Evolutionary conservation across 2,888 invertebrate species (phyloP), one percentile per base, ranked within the genome.

Genomic region (Euzetes globulus): DNA sequence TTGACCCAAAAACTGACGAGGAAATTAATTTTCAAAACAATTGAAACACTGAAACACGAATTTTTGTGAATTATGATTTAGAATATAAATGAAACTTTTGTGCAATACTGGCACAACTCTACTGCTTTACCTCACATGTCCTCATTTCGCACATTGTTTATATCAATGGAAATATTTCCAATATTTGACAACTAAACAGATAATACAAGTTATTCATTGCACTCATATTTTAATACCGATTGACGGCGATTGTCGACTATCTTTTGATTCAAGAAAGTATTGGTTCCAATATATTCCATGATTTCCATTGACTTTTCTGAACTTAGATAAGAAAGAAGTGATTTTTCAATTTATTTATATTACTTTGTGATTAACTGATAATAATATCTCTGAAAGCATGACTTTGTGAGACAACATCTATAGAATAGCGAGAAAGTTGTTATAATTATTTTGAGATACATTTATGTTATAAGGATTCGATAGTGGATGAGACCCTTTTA

Each of bases 21-120:
- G 63, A 63, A 63, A 63, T 63, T 63, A 29, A 63, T 63, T 63
- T 17, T 60, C 60, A 63, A 41, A 27, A 63, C 63, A 63, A 63
- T 63, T 27, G 37, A 63, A 27, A 25, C 19, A 19, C 22, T 63
- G 33, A 33, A 33, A 63, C 63, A 63, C 63, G 63, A 63, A 33
- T 63, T 37, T 63, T 9, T 63, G 29, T 63, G 33, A 33, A 63
- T 63, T 63, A 63, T 33, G 33, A 63, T 11, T 63, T 6, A 17
- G 63, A 63, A 63, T 33, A 63, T 63, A 27, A 63, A 63, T 63
- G 63, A 63, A 63, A 33, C 29, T 33, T 63, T 15, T 63, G 19
- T 50, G 25, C 55, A 55, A 22, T 22, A 55, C 22, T 41, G 41
- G 41, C 41, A 41, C 41, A 41, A 55, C 25, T 22, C 55, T 25